Evolutionary conservation across 1,140 invertebrate genomes (phyloP).

Genomic region (Sesamia nonagrioides): DNA sequence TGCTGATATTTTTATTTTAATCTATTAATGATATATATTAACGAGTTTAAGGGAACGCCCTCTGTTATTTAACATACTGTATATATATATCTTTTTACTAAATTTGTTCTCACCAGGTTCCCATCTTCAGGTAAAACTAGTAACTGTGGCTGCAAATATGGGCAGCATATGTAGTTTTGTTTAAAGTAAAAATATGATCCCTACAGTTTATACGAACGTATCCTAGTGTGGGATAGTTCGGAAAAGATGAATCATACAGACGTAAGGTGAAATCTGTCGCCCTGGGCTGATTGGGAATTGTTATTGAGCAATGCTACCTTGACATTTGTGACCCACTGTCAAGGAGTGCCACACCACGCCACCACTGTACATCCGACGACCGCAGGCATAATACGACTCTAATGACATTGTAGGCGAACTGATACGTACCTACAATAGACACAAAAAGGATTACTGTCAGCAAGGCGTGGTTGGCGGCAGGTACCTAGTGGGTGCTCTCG

Average conservation of each 20-base stretch:
- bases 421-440: not conserved
- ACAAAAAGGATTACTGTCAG: not conserved
- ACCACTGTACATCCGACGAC: not conserved
- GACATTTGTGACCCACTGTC: conserved; percentile 3
- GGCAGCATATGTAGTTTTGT: no score
- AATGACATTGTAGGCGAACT: not conserved
- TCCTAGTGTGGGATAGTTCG: not conserved
- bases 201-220: not conserved
- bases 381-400: not conserved
- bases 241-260: not conserved
- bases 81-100: no score
- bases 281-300: not conserved
- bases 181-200: no score
- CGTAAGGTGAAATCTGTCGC: not conserved
- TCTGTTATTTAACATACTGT: no score
- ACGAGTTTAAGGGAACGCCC: no score
- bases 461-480: not conserved
- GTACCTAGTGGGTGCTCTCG: no score
- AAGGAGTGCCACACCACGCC: not conserved
- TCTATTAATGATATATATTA: no score
- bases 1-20: no score
- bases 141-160: no score
- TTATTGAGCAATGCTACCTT: conserved; percentile 12
- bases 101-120: no score
- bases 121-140: no score